Base-by-base conservation (phyloP, 1,140 invertebrate species). In the Pachypsylla venusta region DNA sequence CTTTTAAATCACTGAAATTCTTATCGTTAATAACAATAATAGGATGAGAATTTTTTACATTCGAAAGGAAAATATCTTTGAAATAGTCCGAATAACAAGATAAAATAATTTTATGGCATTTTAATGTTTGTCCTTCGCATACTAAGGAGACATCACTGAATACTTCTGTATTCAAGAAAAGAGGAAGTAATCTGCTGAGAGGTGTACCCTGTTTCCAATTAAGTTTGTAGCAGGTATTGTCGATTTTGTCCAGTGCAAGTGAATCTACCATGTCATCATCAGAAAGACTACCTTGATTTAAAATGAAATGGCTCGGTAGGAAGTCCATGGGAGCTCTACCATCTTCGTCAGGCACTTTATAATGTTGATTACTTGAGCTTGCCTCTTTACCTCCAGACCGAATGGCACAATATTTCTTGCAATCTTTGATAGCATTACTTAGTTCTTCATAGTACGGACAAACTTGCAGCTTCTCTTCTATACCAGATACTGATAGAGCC, bases 91-190 rank as follows among this genome's bases (percentile, higher is more conserved):
- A 48, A n/a, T 48, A 48, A 22, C 42, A 48, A 48, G 42, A 48
- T 22, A 48, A n/a, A 48, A 59, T 55, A 39, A 92, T 79, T 67
- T 88, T 90, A 77, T 93, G 90, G 65, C 89, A 92, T 67, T 89
- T 87, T 61, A 93, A 78, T 67, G 85, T 86, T 56, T 83, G 78
- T 7, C 85, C 87, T 68, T 93, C 89, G 68, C 89, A 92, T 14
- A 88, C 88, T 39, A 93, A 70, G 4, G 89, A 93, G 14, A 92
- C 88, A 70, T 93, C 90, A 1, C 90, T 87, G 67, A 92, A 91
- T 67, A 87, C 80, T 70, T 92, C 86, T n/a, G 81, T 81, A 12
- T 82, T 81, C 26, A 90, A 71, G 3, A 93, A 75, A 25, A 87
- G 82, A 13, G 85, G 84, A 69, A 89, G 88, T 58, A 77, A 19